Base-by-base conservation (phyloP, 2,113 vertebrate genomes). In the Saccopteryx leptura region DNA sequence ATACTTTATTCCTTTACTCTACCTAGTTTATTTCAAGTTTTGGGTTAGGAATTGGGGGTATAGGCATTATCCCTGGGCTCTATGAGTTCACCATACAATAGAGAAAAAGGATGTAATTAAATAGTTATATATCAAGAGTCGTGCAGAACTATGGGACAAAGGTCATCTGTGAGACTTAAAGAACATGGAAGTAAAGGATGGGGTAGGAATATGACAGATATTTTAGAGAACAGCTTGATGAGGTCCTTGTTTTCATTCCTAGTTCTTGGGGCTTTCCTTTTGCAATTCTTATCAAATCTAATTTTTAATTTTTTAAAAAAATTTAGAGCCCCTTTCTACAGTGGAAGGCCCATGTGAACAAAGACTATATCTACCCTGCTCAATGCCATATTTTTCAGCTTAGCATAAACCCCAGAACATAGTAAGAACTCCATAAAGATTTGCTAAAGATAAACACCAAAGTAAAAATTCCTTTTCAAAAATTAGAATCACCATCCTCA, bases 381-480 rank as follows among this genome's bases (percentile, higher is more conserved):
- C 18, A 48, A 66, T 14, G 14, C 26, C 7, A 1, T 21, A 24
- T 68, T 31, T 39, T 33, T 2, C 11, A 83, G 7, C 48, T 81
- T 17, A 52, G 26, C 39, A 82, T 5, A 65, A 31, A 24, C 2
- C 48, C 14, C 4, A 6, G 9, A 1, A 12, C 5, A 33, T 15
- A 61, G 2, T 63, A 54, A 94, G 39, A 78, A 66, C 19, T 90
- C 46, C 8, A 71, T 72, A 52, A 72, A 19, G 58, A 46, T 79
- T 80, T 71, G 56, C 66, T 76, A 9, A 91, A 46, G 19, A 39
- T 61, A 90, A 82, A 33, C 33, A 82, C 50, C 14, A 87, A 60
- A 48, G 26, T 81, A 24, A 65, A 23, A 33, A 13, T 52, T 88
- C 10, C 24, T 93, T 60, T 81, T 8, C 10, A 83, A 52, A 48